Conservation (phyloP, 2,797 vertebrate genomes). For the Lepilemur septentrionalis region DNA sequence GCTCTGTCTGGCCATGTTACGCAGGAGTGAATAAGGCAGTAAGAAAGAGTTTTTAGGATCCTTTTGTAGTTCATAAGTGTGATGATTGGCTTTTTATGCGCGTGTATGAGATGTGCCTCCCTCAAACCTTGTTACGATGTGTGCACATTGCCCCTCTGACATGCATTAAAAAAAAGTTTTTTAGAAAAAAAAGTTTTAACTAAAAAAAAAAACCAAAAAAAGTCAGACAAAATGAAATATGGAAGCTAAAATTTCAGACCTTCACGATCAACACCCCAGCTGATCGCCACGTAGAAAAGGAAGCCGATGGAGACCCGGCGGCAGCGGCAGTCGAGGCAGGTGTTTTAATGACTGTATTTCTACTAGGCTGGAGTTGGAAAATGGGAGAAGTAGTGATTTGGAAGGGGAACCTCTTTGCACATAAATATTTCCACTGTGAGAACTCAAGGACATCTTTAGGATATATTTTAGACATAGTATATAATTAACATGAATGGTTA, state of each 20-base stretch:
- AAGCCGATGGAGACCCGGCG: neutral
- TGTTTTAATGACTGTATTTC: neutral
- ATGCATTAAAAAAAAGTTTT: neutral
- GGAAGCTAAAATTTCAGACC: neutral
- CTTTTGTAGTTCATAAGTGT: neutral
- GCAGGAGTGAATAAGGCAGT: neutral
- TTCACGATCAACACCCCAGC: neutral
- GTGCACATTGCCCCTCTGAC: neutral
- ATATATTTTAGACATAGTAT: neutral
- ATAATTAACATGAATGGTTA: slow-evolving; percentile 19
- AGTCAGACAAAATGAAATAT: neutral
- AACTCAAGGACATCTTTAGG: neutral
- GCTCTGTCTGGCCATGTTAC: neutral
- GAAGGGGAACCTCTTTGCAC: neutral
- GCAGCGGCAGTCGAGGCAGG: neutral
- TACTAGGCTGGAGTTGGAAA: neutral
- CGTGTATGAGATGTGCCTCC: neutral
- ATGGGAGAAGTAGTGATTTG: neutral
- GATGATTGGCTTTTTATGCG: neutral
- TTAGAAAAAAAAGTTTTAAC: neutral
- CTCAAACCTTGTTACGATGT: neutral
- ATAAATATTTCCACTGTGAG: neutral
- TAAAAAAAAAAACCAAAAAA: neutral
- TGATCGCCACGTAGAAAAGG: neutral
- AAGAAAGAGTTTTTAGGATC: neutral